Percentiles rank a stretch among this genome's conserved stretches.
Conservation (phyloP, 2,113 vertebrate species). For the Xenus cinereus region DNA sequence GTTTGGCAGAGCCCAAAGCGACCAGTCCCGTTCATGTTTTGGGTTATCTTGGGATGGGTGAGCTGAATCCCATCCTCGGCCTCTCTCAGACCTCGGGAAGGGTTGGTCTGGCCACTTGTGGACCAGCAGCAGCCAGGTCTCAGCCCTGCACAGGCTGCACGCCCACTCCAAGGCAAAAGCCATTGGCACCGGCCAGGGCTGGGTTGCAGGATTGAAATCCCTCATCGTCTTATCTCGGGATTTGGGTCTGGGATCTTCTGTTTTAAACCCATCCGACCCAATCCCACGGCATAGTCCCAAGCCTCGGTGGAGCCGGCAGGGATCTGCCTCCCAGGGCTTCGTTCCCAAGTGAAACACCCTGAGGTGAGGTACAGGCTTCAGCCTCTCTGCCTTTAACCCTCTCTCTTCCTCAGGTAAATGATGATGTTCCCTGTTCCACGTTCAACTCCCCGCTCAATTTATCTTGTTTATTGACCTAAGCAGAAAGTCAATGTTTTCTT, state of each 20-base stretch:
- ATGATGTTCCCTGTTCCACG: constrained; percentile 32
- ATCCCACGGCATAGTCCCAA: no score
- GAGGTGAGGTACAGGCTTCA: background rate
- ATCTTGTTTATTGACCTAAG: constrained; percentile 73
- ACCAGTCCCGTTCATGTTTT: rapidly evolving
- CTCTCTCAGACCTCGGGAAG: background rate
- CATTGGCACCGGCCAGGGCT: background rate
- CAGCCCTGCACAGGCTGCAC: background rate
- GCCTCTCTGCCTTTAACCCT: constrained; percentile 37
- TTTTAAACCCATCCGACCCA: background rate
- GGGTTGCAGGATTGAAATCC: background rate
- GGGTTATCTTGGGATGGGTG: background rate
- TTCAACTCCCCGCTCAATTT: constrained; percentile 64
- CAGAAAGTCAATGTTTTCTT: constrained; percentile 74
- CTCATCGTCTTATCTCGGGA: rapidly evolving
- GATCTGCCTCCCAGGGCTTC: background rate
- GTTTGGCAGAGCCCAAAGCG: background rate
- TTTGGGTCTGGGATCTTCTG: background rate
- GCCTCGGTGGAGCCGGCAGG: background rate
- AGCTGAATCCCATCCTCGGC: background rate
- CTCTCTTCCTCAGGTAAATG: constrained; percentile 43
- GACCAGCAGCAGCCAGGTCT: background rate
- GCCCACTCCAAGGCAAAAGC: rapidly evolving
- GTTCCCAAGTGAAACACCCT: background rate
- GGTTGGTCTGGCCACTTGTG: background rate